These are phyloP conservation scores for Pomacea canaliculata DNA, from an alignment of 2,888 invertebrate genomes.

Conservation along the genomic window DNA sequence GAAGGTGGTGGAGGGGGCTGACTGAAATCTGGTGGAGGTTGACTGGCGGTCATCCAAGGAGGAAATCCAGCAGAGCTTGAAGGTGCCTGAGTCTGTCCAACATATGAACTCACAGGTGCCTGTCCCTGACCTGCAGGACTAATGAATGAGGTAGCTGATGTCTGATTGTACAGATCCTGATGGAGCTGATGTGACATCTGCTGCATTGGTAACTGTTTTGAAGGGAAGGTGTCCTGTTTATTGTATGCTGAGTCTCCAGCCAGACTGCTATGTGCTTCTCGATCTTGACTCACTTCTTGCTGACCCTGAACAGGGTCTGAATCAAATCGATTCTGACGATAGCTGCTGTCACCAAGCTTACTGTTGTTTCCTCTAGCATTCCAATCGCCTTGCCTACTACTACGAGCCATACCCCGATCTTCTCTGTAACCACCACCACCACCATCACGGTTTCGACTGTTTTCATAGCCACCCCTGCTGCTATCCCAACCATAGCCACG, in stretches of 20 bases:
- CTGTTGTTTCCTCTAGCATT: neutral
- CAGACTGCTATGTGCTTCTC: neutral
- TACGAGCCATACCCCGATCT: too few relatives aligned
- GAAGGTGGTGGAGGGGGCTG: neutral
- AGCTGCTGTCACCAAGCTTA: conserved; percentile 32
- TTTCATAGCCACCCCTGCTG: neutral
- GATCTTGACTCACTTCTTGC: neutral
- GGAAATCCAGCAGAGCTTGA: neutral
- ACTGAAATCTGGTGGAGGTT: neutral
- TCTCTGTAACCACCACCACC: neutral
- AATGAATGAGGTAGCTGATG: neutral
- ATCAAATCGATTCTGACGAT: conserved; percentile 22
- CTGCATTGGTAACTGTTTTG: conserved; percentile 6
- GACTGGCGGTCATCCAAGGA: neutral
- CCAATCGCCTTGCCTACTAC: conserved; percentile 2
- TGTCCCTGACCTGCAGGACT: neutral
- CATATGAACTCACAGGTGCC: neutral
- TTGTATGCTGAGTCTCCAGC: neutral
- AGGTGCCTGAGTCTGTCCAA: neutral
- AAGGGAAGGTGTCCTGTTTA: neutral
- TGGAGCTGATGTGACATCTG: neutral
- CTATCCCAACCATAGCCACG: neutral
- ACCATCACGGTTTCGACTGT: neutral
- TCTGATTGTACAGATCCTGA: neutral
- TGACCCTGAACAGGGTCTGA: conserved; percentile 1